Conservation (phyloP, 2,888 invertebrate species). For the Ichneumon xanthorius region DNA sequence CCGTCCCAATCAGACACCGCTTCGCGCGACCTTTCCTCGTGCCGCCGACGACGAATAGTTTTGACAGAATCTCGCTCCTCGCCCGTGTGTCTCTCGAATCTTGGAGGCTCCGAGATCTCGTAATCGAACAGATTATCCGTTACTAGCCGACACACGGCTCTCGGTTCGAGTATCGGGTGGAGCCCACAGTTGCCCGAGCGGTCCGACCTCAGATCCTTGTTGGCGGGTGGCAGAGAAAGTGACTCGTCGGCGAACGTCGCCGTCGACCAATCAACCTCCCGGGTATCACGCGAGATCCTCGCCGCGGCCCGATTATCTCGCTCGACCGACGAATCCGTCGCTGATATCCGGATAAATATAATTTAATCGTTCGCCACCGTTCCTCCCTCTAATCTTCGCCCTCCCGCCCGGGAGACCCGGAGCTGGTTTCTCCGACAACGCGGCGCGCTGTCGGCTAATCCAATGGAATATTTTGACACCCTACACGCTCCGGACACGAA, state of each 20-base stretch:
- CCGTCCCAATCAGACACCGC: background rate
- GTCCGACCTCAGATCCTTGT: constrained; percentile 5
- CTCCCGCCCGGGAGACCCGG: background rate
- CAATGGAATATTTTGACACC: constrained; percentile 14
- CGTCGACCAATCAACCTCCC: background rate
- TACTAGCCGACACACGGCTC: background rate
- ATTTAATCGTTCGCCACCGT: constrained; percentile 5
- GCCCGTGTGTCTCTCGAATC: constrained; percentile 5
- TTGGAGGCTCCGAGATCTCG: constrained; percentile 4
- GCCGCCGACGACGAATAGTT: constrained; percentile 16
- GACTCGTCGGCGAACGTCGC: constrained; percentile 7
- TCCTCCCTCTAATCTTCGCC: background rate
- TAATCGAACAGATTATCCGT: constrained; percentile 42
- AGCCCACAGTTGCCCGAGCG: background rate
- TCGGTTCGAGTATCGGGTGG: too few relatives aligned
- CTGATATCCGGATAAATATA: constrained; percentile 18
- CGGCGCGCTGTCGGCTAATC: background rate
- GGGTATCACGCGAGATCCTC: constrained; percentile 6
- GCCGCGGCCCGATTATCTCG: background rate
- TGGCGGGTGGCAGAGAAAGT: background rate
- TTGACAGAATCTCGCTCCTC: constrained; percentile 33
- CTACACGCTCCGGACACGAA: constrained; percentile 55
- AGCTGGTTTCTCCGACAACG: background rate
- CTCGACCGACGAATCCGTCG: constrained; percentile 8
- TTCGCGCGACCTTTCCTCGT: background rate